Conservation (phyloP, 2,888 invertebrate genomes). For the Cantharis nigra region DNA sequence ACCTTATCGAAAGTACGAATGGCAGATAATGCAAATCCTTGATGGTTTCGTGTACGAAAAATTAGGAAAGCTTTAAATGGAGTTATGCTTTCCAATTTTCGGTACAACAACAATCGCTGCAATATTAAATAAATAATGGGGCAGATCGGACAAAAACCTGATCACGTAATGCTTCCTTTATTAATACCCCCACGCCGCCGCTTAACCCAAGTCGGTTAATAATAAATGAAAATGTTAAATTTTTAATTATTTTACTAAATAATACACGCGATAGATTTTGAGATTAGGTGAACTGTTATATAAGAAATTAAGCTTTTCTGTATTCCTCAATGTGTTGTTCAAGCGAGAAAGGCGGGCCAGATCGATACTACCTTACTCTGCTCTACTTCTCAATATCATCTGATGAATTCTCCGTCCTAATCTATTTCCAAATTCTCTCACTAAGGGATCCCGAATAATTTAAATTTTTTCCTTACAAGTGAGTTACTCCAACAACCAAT, state of each 20-base stretch:
- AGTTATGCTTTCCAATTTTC: neutral
- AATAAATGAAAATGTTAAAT: neutral
- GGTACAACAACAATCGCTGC: neutral
- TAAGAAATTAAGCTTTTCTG: neutral
- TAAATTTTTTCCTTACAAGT: neutral
- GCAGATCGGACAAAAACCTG: neutral
- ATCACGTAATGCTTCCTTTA: neutral
- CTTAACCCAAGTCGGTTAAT: neutral
- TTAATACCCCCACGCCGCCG: neutral
- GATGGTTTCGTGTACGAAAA: neutral
- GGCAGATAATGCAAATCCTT: neutral
- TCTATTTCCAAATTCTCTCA: constrained; percentile 6
- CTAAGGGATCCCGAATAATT: neutral
- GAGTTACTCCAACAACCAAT: neutral
- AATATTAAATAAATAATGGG: neutral
- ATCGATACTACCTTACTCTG: constrained; percentile 22
- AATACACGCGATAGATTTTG: neutral
- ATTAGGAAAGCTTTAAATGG: neutral
- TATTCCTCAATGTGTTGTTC: constrained; percentile 11
- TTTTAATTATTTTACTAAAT: neutral
- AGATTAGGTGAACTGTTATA: neutral
- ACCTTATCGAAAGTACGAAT: neutral
- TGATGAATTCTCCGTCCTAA: constrained; percentile 14
- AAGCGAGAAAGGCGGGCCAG: constrained; percentile 17
- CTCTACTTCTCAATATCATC: constrained; percentile 22